Percentiles rank a stretch among this genome's conserved stretches.
These are phyloP conservation scores for Plagodis dolabraria DNA, from an alignment of 2,888 invertebrate genomes.

Conservation along the genomic window DNA sequence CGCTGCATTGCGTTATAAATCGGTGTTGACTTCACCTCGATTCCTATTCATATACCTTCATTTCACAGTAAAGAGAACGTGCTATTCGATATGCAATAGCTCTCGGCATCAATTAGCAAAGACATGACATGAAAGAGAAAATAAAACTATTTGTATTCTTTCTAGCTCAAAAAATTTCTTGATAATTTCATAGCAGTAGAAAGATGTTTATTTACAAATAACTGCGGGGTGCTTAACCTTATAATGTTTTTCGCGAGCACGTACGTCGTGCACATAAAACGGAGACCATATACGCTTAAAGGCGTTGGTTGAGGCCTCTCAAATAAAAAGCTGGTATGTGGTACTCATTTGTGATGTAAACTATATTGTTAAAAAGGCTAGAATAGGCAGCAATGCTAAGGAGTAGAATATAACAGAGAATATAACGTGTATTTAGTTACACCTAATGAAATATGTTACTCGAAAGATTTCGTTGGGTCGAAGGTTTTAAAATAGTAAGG, in stretches of 20 bases:
- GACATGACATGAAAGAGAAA: constrained; percentile 12
- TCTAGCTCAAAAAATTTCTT: neutral
- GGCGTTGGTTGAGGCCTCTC: constrained; percentile 10
- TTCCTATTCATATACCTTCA: constrained; percentile 10
- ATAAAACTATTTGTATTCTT: neutral
- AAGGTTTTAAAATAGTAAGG: too few relatives aligned
- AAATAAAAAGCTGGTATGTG: neutral
- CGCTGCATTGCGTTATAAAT: constrained; percentile 29
- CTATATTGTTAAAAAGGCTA: too few relatives aligned
- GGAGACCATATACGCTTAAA: constrained; percentile 11
- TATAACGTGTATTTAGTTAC: too few relatives aligned
- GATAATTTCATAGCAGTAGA: neutral
- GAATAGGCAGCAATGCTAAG: too few relatives aligned
- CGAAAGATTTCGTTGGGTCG: too few relatives aligned
- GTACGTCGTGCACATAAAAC: constrained; percentile 36
- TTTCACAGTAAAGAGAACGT: constrained; percentile 24
- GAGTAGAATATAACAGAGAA: too few relatives aligned
- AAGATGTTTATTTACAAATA: constrained; percentile 33
- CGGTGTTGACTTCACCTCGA: constrained; percentile 35
- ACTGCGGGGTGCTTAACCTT: constrained; percentile 65
- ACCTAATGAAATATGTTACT: too few relatives aligned
- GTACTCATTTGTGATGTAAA: too few relatives aligned
- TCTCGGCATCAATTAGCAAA: constrained; percentile 4
- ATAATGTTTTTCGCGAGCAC: constrained; percentile 65
- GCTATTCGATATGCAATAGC: constrained; percentile 25